Evolutionary conservation across 2,888 invertebrate species (phyloP).

Genomic region (Synergus umbraculus): DNA sequence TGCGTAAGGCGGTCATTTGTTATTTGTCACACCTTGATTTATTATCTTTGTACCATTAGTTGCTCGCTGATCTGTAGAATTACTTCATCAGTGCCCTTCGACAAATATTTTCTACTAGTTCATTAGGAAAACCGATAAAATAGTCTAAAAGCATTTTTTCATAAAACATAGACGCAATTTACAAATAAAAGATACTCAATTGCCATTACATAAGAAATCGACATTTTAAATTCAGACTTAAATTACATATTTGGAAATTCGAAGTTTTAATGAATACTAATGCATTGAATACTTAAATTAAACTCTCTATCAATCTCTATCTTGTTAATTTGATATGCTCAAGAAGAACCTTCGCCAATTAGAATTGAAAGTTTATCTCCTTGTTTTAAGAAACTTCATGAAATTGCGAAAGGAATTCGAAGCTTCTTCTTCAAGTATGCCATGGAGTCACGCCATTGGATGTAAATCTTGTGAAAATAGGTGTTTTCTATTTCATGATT

Average conservation of each 20-base stretch:
- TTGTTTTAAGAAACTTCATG: neutral
- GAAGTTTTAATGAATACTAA: slow-evolving; percentile 1
- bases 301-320: slow-evolving; percentile 11
- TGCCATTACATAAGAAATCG: no score
- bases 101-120: neutral
- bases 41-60: slow-evolving; percentile 20
- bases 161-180: slow-evolving; percentile 13
- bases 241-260: no score
- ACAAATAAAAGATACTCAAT: neutral
- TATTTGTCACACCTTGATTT: slow-evolving; percentile 26
- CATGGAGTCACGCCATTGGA: slow-evolving; percentile 9
- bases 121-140: slow-evolving; percentile 10
- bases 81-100: slow-evolving; percentile 33
- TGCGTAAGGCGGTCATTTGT: slow-evolving; percentile 15
- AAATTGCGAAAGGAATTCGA: slow-evolving; percentile 20
- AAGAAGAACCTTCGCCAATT: slow-evolving; percentile 17
- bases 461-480: slow-evolving; percentile 24
- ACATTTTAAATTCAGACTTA: no score
- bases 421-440: slow-evolving; percentile 1
- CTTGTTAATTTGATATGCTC: slow-evolving; percentile 22
- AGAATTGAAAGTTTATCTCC: slow-evolving; percentile 27
- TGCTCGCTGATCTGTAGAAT: neutral
- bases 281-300: slow-evolving; percentile 2
- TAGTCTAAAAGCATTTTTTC: slow-evolving; percentile 18
- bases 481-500: slow-evolving; percentile 7